phyloP scores from a whole-genome alignment of 2,113 vertebrate genomes.

The Noturus placidus region DNA sequence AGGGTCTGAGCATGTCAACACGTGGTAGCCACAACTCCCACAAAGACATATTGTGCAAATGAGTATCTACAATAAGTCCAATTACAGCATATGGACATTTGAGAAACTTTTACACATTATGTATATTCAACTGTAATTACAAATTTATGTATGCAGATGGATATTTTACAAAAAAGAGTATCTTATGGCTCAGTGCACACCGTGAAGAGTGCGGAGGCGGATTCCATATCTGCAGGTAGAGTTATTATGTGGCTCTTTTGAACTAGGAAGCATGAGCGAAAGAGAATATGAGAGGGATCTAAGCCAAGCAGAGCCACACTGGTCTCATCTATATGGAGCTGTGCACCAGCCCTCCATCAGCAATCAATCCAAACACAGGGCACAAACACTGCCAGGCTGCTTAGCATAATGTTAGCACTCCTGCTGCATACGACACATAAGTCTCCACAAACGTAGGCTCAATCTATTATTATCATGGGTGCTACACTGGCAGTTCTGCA shows the following conservation, averaged over 20 bases:
- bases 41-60: not conserved
- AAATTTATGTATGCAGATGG: not conserved
- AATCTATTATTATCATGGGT: constrained; percentile 46
- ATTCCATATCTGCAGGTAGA: constrained; percentile 18
- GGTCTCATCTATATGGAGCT: constrained; percentile 52
- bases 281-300: constrained; percentile 33
- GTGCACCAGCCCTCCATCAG: constrained; percentile 16
- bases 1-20: constrained; percentile 5
- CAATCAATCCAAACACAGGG: constrained; percentile 44
- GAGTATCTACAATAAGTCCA: not conserved
- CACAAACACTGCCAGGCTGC: constrained; percentile 45
- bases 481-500: constrained; percentile 12
- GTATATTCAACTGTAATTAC: not conserved
- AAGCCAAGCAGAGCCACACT: constrained; percentile 43
- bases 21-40: not conserved
- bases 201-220: not conserved
- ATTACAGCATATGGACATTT: not conserved
- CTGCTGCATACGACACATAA: constrained; percentile 38
- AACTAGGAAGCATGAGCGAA: constrained; percentile 26
- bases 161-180: not conserved
- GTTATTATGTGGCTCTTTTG: constrained; percentile 5
- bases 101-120: not conserved
- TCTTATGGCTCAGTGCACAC: not conserved
- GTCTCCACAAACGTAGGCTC: constrained; percentile 36
- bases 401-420: constrained; percentile 55